phyloP scores from a whole-genome alignment of 2,888 invertebrate species.

The Anoplius nigerrimus region DNA sequence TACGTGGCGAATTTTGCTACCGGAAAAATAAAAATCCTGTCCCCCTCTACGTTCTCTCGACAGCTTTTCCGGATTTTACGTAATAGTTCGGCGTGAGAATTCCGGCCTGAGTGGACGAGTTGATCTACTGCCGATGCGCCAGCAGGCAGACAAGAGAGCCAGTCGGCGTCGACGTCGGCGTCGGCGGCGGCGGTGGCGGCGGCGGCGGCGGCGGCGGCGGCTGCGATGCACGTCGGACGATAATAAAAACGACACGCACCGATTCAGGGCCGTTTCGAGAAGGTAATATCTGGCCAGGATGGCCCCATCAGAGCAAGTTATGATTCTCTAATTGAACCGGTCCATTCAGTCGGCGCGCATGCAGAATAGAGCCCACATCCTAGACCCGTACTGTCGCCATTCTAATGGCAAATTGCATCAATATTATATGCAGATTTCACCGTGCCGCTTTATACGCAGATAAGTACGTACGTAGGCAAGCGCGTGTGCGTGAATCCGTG shows the following conservation, averaged over 20 bases:
- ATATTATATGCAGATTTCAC: constrained; percentile 70
- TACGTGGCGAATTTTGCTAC: no score
- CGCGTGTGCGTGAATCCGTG: constrained; percentile 8
- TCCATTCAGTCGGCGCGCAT: constrained; percentile 68
- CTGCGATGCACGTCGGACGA: constrained; percentile 16
- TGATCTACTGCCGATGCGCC: no score
- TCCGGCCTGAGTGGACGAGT: no score
- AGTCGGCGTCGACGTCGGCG: constrained; percentile 31
- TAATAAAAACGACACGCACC: constrained; percentile 52
- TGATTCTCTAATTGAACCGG: constrained; percentile 73
- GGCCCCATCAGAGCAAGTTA: constrained; percentile 71
- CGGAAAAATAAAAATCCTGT: no score
- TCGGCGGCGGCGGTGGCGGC: background rate
- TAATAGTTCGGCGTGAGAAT: no score
- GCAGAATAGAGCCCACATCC: constrained; percentile 68
- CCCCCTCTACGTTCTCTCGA: no score
- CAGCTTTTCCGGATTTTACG: no score
- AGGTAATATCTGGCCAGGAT: constrained; percentile 68
- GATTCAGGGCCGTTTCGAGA: constrained; percentile 52
- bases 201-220: constrained; percentile 27
- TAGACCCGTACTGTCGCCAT: constrained; percentile 63
- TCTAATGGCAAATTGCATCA: constrained; percentile 71
- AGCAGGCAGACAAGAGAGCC: no score
- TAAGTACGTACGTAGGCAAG: constrained; percentile 34
- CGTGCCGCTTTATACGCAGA: constrained; percentile 28